Conservation (phyloP, 2,888 invertebrate species). For the Crossocerus cetratus region DNA sequence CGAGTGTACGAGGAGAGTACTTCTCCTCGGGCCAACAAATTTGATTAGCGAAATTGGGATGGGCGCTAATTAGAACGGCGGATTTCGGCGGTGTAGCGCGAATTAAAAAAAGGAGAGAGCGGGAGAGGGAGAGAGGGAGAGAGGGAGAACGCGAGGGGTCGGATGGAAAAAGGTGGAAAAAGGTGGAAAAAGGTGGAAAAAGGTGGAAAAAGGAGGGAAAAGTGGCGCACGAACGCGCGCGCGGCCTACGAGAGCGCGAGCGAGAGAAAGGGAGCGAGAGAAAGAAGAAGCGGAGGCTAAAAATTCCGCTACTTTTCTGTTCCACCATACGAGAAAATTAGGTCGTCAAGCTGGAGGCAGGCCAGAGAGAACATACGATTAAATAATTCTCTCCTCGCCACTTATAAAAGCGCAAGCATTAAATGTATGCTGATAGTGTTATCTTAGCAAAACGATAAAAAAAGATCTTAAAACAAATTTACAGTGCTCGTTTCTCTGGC, state of each 20-base stretch:
- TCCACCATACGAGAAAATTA: slow-evolving; percentile 67
- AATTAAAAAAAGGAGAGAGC: not conserved
- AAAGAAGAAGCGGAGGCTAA: not conserved
- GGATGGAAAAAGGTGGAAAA: slow-evolving; percentile 39
- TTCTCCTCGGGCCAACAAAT: too few relatives aligned
- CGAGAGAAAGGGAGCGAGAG: too few relatives aligned
- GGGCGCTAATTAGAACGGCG: not conserved
- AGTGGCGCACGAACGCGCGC: slow-evolving; percentile 11
- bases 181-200: slow-evolving; percentile 38
- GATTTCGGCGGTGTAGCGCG: not conserved
- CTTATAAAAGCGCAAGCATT: slow-evolving; percentile 76
- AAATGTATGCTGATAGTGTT: slow-evolving; percentile 76
- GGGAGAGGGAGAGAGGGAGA: slow-evolving; percentile 3
- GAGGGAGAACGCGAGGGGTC: too few relatives aligned
- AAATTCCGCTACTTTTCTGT: slow-evolving; percentile 26
- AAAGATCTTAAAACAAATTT: slow-evolving; percentile 73
- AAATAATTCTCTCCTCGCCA: slow-evolving; percentile 73
- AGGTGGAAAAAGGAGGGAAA: slow-evolving; percentile 35
- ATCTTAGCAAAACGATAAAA: slow-evolving; percentile 75
- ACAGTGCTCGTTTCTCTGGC: slow-evolving; percentile 58
- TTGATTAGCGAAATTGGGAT: not conserved
- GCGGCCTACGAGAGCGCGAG: not conserved
- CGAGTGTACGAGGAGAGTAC: too few relatives aligned
- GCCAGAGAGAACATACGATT: slow-evolving; percentile 72
- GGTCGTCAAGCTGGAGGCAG: slow-evolving; percentile 75